Evolutionary conservation across 2,888 invertebrate genomes (phyloP).

Genomic region (Abrostola tripartita): DNA sequence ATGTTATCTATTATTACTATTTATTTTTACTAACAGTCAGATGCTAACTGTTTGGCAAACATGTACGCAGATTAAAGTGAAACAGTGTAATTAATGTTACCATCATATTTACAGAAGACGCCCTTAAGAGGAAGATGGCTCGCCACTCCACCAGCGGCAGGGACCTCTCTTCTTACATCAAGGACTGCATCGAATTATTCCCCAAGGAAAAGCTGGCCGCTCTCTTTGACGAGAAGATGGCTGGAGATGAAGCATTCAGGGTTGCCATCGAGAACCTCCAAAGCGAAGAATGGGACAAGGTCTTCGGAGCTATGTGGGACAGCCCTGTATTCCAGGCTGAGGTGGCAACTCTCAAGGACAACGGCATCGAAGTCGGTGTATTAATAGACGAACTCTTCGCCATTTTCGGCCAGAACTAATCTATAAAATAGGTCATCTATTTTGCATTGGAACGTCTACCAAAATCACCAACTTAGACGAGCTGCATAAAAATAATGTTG

Average conservation of each 20-base stretch:
- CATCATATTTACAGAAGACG: constrained; percentile 39
- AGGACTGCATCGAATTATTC: constrained; percentile 65
- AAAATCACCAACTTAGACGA: not conserved
- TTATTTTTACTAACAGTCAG: too few relatives aligned
- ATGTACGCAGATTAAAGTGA: not conserved
- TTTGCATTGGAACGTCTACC: not conserved
- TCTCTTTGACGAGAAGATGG: constrained; percentile 74
- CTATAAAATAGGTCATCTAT: constrained; percentile 4
- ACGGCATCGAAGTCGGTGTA: constrained; percentile 69
- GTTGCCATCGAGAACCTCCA: constrained; percentile 72
- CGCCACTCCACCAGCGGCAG: constrained; percentile 65
- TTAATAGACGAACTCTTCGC: constrained; percentile 68
- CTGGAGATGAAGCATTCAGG: constrained; percentile 72
- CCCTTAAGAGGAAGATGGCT: constrained; percentile 20
- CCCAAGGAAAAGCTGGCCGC: constrained; percentile 72
- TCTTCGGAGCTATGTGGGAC: constrained; percentile 69
- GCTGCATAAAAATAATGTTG: constrained; percentile 1
- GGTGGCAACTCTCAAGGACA: constrained; percentile 61
- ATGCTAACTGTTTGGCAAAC: too few relatives aligned
- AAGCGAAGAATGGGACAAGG: constrained; percentile 71
- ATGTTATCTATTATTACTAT: too few relatives aligned
- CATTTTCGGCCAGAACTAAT: constrained; percentile 72
- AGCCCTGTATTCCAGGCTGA: constrained; percentile 72
- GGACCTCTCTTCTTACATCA: constrained; percentile 66
- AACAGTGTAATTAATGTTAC: not conserved